These are phyloP conservation scores for Tenthredo scrophulariae DNA, from an alignment of 2,888 invertebrate species.

Conservation along the genomic window DNA sequence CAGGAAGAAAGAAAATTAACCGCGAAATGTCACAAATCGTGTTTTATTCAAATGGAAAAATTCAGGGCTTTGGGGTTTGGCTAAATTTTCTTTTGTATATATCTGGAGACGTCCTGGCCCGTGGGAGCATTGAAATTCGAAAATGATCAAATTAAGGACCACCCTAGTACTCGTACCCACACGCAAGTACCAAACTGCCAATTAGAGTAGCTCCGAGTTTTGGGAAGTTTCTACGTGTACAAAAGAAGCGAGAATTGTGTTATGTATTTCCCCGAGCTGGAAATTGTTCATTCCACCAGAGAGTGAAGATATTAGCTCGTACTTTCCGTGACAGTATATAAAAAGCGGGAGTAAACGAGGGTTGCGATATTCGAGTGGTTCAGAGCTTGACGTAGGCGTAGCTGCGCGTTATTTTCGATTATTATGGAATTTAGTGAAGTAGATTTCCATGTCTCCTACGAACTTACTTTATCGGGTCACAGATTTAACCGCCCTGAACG, in stretches of 20 bases:
- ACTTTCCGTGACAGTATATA: neutral
- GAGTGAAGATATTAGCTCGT: neutral
- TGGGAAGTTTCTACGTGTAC: neutral
- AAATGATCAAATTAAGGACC: too few species aligned
- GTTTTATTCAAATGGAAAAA: too few species aligned
- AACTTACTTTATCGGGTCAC: neutral
- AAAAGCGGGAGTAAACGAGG: neutral
- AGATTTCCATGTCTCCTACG: slow-evolving; percentile 1
- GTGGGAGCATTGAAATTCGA: too few species aligned
- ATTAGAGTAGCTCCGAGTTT: slow-evolving; percentile 1
- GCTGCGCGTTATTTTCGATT: neutral
- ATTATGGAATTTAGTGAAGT: slow-evolving; percentile 8
- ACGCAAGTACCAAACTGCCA: neutral
- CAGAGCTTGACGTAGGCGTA: neutral
- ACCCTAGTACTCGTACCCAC: too few species aligned
- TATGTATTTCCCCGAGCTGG: neutral
- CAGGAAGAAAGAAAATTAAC: too few species aligned
- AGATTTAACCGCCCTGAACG: neutral
- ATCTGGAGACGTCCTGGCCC: too few species aligned
- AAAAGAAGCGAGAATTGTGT: neutral
- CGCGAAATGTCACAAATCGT: too few species aligned
- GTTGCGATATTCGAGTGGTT: neutral
- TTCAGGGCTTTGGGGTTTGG: too few species aligned
- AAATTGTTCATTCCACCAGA: neutral
- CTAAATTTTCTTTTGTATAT: too few species aligned